Evolutionary conservation across 1,140 invertebrate genomes (phyloP), one percentile per base, ranked within the genome.

Genomic region (Cherax destructor): DNA sequence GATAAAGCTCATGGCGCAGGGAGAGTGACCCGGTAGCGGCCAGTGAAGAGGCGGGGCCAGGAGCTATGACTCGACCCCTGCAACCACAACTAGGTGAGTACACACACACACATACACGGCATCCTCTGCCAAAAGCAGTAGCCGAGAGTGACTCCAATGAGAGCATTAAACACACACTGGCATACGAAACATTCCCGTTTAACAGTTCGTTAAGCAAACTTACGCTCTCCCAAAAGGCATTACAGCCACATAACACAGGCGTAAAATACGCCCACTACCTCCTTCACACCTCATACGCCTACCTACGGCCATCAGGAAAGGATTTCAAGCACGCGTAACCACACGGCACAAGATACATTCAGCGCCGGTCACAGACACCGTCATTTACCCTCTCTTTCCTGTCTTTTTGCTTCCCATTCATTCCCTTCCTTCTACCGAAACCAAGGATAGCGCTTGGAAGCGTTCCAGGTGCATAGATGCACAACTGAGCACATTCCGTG

Each of bases 141-240:
- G 24, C 69, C 9, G 69, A 16, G 11, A 18, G 69, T 21, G 69
- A 56, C 69, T 74, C n/a, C 69, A 24, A 74, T 74, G 16, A 30
- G 16, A 10, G 6, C 24, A 30, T 74, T 74, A 74, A 72, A 7
- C 69, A 74, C 69, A 74, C 18, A 16, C 65, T 21, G 69, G 6
- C 69, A 30, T 74, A 74, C 30, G 69, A 30, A 30, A 13, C n/a
- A 74, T 7, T n/a, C 21, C n/a, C n/a, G 69, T 30, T 74, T 30
- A 74, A 74, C 69, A 74, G 6, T 74, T 74, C 69, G 69, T 74
- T 74, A 74, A 21, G 69, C 69, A 30, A 74, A 74, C 69, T 24
- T 74, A 74, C 11, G 69, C 69, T 4, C n/a, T 30, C 69, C 24
- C 4, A 30, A 74, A 30, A 74, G 24, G 69, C 69, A 10, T 30